phyloP scores from a whole-genome alignment of 2,113 vertebrate species.

The Archilochus colubris region DNA sequence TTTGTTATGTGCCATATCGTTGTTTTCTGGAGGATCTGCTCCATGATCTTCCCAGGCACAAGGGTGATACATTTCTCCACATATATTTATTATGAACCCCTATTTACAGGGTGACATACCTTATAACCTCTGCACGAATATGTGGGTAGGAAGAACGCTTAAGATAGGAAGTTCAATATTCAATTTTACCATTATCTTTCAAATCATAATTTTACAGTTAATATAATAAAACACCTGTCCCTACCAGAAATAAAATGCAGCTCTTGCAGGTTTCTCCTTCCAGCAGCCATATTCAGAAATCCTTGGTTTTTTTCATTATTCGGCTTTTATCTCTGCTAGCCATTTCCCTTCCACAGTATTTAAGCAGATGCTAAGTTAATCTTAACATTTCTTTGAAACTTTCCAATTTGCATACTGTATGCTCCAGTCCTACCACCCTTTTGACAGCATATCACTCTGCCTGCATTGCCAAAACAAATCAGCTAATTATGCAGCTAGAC shows the following conservation, averaged over 20 bases:
- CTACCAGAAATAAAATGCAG: not conserved
- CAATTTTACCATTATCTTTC: not conserved
- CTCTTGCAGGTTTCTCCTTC: not conserved
- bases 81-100: not conserved
- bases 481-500: not conserved
- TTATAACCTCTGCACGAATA: not conserved
- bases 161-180: not conserved
- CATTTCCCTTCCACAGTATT: not conserved
- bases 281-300: not conserved
- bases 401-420: not conserved
- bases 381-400: not conserved
- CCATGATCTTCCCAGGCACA: too few species aligned
- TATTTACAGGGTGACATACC: not conserved
- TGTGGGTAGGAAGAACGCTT: not conserved
- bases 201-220: not conserved
- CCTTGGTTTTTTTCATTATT: not conserved
- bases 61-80: not conserved
- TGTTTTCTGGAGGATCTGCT: too few species aligned
- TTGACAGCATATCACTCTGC: not conserved
- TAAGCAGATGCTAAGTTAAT: not conserved
- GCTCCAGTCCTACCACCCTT: not conserved
- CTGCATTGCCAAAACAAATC: conserved; percentile 22
- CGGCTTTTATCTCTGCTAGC: not conserved
- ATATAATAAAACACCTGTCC: not conserved
- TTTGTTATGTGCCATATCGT: too few species aligned